These are phyloP conservation scores for Neogale vison DNA, from an alignment of 2,113 vertebrate species.

Conservation along the genomic window DNA sequence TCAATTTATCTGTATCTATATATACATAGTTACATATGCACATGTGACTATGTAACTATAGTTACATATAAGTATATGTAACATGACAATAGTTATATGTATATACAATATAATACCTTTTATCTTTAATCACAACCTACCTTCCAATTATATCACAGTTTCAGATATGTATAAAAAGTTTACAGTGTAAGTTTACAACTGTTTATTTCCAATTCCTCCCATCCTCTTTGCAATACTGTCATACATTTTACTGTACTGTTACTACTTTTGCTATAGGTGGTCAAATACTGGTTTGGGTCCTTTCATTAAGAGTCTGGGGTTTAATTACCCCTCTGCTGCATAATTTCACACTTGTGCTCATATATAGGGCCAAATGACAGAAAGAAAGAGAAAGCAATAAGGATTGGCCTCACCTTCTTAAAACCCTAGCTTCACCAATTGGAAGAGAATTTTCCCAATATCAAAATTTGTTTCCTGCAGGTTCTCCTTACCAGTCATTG, in stretches of 20 bases:
- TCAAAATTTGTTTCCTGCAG: background rate
- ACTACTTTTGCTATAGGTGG: background rate
- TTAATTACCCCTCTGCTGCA: background rate
- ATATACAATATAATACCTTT: background rate
- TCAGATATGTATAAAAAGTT: background rate
- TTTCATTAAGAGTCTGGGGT: background rate
- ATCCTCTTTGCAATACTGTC: background rate
- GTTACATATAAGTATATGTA: background rate
- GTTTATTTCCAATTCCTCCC: background rate
- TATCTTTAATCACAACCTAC: background rate
- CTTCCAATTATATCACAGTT: background rate
- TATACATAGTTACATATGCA: background rate
- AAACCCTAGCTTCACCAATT: background rate
- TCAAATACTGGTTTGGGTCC: background rate
- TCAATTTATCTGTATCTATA: background rate
- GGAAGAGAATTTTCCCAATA: background rate
- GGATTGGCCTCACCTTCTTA: background rate
- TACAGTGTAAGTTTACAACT: background rate
- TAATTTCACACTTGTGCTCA: background rate
- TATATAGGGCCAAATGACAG: background rate
- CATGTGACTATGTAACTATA: background rate
- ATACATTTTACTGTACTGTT: background rate
- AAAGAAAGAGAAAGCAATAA: background rate
- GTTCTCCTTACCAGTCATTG: background rate
- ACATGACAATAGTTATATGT: background rate